Conservation (phyloP, 2,888 invertebrate species). For the Xanthorhoe designata region DNA sequence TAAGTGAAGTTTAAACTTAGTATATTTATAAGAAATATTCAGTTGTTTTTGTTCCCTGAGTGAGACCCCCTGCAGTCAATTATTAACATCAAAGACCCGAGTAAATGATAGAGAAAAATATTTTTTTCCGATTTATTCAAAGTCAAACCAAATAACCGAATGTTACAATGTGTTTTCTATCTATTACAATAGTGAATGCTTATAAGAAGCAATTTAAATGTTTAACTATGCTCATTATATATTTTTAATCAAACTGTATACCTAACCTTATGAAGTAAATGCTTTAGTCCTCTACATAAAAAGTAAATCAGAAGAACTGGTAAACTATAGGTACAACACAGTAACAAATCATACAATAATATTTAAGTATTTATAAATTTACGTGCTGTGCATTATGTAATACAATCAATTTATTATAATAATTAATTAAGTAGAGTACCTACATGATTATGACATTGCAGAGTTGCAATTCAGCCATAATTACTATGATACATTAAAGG, state of each 20-base stretch:
- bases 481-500: no score
- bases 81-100: neutral
- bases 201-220: neutral
- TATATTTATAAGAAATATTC: neutral
- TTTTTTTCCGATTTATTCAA: constrained; percentile 22
- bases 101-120: neutral
- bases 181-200: constrained; percentile 1
- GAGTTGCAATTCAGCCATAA: no score
- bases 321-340: constrained; percentile 11
- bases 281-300: constrained; percentile 53
- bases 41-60: neutral
- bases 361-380: neutral
- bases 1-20: neutral
- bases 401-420: no score
- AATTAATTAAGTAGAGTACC: no score
- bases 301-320: constrained; percentile 16
- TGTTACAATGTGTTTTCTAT: constrained; percentile 17
- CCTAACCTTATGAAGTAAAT: constrained; percentile 57
- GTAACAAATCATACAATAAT: constrained; percentile 2
- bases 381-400: neutral
- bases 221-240: neutral
- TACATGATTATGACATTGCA: no score
- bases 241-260: constrained; percentile 37
- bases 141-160: constrained; percentile 17
- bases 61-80: no score